Evolutionary conservation across 2,113 vertebrate species (phyloP).

Genomic region (Uria lomvia): DNA sequence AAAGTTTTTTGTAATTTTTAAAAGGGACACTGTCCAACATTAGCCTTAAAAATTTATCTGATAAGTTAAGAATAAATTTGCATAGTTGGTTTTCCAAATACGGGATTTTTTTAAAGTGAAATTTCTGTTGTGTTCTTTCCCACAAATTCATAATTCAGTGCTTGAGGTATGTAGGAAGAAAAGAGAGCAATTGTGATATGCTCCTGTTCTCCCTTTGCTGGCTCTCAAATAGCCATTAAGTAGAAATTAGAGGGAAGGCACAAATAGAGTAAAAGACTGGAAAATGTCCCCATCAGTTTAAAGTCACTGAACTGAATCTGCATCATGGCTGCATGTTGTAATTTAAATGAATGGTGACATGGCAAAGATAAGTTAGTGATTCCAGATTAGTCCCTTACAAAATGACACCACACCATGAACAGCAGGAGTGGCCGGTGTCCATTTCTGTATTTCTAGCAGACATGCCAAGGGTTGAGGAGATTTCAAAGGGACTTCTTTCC

Average conservation of each 20-base stretch:
- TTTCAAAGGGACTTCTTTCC: not conserved
- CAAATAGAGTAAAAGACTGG: not conserved
- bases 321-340: not conserved
- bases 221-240: not conserved
- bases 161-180: not conserved
- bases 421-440: not conserved
- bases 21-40: not conserved
- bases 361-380: not conserved
- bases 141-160: not conserved
- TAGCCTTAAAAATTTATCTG: not conserved
- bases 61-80: not conserved
- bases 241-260: not conserved
- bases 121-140: not conserved
- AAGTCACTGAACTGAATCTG: not conserved
- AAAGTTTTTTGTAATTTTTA: not conserved
- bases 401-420: not conserved
- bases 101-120: not conserved
- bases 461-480: not conserved
- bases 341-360: not conserved
- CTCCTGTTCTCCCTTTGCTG: conserved; percentile 1
- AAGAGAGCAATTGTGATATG: not conserved
- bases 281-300: not conserved
- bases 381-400: not conserved
- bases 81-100: not conserved
- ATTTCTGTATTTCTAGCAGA: not conserved